Percentiles rank a stretch among this genome's conserved stretches.
These are phyloP conservation scores for Lacanobia wlatinum DNA, from an alignment of 2,888 invertebrate species.

Conservation along the genomic window DNA sequence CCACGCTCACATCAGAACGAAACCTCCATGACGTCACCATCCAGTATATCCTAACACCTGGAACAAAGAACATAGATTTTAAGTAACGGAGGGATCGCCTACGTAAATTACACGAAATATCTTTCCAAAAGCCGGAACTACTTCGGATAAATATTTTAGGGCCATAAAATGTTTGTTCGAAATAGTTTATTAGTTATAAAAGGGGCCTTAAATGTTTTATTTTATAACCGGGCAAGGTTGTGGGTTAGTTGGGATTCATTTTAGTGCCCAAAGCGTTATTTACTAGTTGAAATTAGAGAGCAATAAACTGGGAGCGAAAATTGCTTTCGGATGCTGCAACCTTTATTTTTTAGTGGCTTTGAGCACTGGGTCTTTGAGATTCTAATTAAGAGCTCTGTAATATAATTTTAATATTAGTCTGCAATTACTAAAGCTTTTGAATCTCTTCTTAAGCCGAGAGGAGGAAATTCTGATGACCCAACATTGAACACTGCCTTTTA, in stretches of 20 bases:
- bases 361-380: neutral
- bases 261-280: conserved; percentile 56
- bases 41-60: conserved; percentile 72
- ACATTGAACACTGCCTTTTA: neutral
- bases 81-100: conserved; percentile 55
- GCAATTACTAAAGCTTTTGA: neutral
- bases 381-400: neutral
- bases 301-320: conserved; percentile 45
- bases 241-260: conserved; percentile 57
- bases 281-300: conserved; percentile 56
- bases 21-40: conserved; percentile 63
- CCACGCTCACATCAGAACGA: conserved; percentile 49
- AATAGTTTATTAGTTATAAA: conserved; percentile 68
- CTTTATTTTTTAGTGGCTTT: conserved; percentile 20
- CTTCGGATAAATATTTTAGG: conserved; percentile 67
- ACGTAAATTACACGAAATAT: conserved; percentile 63
- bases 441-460: neutral
- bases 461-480: neutral
- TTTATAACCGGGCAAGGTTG: conserved; percentile 60
- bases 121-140: conserved; percentile 55
- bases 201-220: conserved; percentile 57
- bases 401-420: conserved; percentile 9
- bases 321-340: conserved; percentile 30
- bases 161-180: conserved; percentile 61
- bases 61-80: conserved; percentile 78